Percentiles rank a stretch among this genome's conserved stretches.
Conservation (phyloP, 2,797 vertebrate genomes). For the Labroides dimidiatus region DNA sequence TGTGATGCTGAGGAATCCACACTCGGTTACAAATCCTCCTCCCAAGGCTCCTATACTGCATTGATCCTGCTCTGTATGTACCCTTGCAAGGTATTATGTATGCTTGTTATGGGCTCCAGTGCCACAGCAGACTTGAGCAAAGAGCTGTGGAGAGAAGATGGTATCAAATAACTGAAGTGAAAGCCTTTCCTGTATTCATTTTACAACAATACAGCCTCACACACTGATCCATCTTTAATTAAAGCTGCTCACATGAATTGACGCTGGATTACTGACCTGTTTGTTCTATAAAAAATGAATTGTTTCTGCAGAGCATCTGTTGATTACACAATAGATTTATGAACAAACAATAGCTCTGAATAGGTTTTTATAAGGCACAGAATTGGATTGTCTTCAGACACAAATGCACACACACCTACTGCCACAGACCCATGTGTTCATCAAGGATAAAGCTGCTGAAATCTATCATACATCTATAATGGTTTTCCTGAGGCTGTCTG, state of each 20-base stretch:
- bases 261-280: conserved; percentile 22
- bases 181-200: conserved; percentile 26
- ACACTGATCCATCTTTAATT: conserved; percentile 37
- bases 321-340: conserved; percentile 6
- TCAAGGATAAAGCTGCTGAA: conserved; percentile 8
- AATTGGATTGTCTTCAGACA: conserved; percentile 11
- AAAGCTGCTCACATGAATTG: conserved; percentile 17
- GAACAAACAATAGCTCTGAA: background rate
- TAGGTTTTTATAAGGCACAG: background rate
- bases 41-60: conserved; percentile 49
- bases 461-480: conserved; percentile 1
- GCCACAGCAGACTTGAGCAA: conserved; percentile 31
- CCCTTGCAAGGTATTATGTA: conserved; percentile 49
- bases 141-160: conserved; percentile 35
- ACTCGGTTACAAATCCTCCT: conserved; percentile 54
- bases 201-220: conserved; percentile 4
- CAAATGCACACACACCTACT: background rate
- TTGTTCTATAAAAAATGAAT: conserved; percentile 23
- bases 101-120: conserved; percentile 53
- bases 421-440: background rate
- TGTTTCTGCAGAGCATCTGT: conserved; percentile 16
- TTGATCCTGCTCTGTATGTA: conserved; percentile 59
- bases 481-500: background rate
- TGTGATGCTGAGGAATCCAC: conserved; percentile 43
- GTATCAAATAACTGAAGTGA: conserved; percentile 40